Evolutionary conservation across 2,888 invertebrate species (phyloP), one percentile per base, ranked within the genome.

Genomic region (Leptarthrus brevirostris): DNA sequence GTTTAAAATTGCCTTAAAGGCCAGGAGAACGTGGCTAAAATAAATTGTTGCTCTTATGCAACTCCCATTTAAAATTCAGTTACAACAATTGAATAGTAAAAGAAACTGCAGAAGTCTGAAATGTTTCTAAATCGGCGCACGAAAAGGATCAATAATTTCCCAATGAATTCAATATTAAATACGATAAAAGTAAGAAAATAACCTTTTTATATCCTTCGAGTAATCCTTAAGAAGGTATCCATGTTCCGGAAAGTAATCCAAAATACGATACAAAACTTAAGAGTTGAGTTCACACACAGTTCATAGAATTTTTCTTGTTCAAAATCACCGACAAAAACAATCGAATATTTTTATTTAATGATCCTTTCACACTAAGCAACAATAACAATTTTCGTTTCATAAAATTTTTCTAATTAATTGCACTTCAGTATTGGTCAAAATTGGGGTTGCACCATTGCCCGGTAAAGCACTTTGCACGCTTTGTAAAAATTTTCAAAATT

Each of bases 391-490:
- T 58, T 18, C 18, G 14, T 58, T 58, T 36, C 58, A 58, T 36
- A 18, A 36, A n/a, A 58, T 34, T 18, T 16, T 20, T 20, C 10
- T n/a, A 16, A 20, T 16, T 58, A 58, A 58, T 58, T 58, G 58
- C 58, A 58, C 58, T 58, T 58, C 16, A 34, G 58, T 58, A 36
- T 58, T 58, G 58, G 58, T 58, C 58, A 58, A 36, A 58, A 18
- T 58, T 58, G 14, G 53, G 4, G 56, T 56, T 30, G 56, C 56
- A 56, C 56, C 26, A 6, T 56, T 30, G 56, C 56, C 56, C 56
- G 56, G 16, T 49, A 18, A 12, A 56, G 30, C 24, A 26, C 8
- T 5, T 30, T 8, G 8, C 30, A 30, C 8, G 30, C 30, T 30
- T 56, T 22, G 30, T 24, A 56, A 56, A 30, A 24, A 16, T 56